These are phyloP conservation scores for Arrhopalites spinosus DNA, from an alignment of 2,888 invertebrate species.

Conservation along the genomic window DNA sequence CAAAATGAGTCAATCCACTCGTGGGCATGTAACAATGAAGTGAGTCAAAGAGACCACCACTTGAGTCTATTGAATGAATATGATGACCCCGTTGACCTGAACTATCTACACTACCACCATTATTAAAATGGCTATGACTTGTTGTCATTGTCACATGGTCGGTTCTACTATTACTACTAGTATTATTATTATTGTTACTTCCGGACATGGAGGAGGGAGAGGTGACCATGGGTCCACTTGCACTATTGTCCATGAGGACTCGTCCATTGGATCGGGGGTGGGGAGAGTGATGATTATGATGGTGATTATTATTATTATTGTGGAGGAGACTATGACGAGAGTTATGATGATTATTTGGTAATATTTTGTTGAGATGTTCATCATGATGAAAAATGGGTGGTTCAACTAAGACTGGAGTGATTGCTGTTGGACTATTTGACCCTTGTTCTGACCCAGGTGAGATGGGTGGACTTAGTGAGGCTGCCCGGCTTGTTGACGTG, in stretches of 20 bases:
- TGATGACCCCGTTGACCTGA: conserved; percentile 16
- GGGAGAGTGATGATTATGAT: conserved; percentile 26
- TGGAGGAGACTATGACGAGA: conserved; percentile 15
- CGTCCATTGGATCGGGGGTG: conserved; percentile 1
- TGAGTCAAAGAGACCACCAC: conserved; percentile 45
- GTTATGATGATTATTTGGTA: conserved; percentile 28
- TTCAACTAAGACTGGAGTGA: neutral
- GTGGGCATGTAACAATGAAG: conserved; percentile 52
- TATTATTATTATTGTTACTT: too few species aligned
- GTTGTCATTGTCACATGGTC: neutral
- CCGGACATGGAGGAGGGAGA: neutral
- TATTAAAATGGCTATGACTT: conserved; percentile 11
- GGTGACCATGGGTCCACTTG: conserved; percentile 1
- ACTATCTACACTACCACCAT: neutral
- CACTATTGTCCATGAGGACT: conserved; percentile 3
- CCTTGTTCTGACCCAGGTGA: conserved; percentile 76
- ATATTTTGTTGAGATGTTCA: conserved; percentile 1
- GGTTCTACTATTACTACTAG: neutral
- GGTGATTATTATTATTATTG: conserved; percentile 36
- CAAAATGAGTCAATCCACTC: conserved; percentile 52
- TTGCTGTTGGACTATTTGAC: conserved; percentile 18
- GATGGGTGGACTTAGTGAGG: conserved; percentile 72
- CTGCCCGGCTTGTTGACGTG: conserved; percentile 40
- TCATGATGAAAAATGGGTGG: neutral
- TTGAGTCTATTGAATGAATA: neutral